phyloP scores from a whole-genome alignment of 2,888 invertebrate genomes.

The Plutella xylostella region DNA sequence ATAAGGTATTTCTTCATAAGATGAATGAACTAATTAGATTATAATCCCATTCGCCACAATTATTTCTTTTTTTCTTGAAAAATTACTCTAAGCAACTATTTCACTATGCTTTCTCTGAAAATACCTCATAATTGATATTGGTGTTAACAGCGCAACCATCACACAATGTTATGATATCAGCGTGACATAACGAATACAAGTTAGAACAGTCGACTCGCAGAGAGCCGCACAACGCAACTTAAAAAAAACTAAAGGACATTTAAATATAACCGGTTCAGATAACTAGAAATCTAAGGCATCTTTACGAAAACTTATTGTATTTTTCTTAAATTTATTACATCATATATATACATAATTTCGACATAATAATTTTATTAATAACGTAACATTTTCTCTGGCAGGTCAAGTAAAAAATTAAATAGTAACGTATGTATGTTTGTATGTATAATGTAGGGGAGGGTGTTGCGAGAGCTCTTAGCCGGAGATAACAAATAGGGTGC shows the following conservation, averaged over 20 bases:
- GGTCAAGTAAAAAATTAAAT: slow-evolving; percentile 40
- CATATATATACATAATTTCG: slow-evolving; percentile 68
- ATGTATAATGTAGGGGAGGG: slow-evolving; percentile 25
- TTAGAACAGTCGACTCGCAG: slow-evolving; percentile 9
- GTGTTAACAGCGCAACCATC: slow-evolving; percentile 51
- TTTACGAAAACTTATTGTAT: slow-evolving; percentile 63
- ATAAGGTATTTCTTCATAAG: slow-evolving; percentile 26
- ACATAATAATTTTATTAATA: slow-evolving; percentile 56
- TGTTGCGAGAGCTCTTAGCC: slow-evolving; percentile 33
- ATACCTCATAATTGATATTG: slow-evolving; percentile 60
- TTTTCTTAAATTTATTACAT: slow-evolving; percentile 64
- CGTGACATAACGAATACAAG: background rate
- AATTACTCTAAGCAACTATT: slow-evolving; percentile 47
- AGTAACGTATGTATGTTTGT: slow-evolving; percentile 28
- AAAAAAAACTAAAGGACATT: background rate
- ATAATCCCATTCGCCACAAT: slow-evolving; percentile 59
- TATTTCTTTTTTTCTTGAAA: slow-evolving; percentile 33
- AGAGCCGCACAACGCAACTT: slow-evolving; percentile 1
- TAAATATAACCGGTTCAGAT: slow-evolving; percentile 21
- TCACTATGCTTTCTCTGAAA: slow-evolving; percentile 27
- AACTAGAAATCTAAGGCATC: slow-evolving; percentile 54
- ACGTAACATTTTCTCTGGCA: slow-evolving; percentile 56
- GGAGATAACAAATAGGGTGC: slow-evolving; percentile 37
- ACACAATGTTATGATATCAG: slow-evolving; percentile 44
- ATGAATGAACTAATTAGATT: slow-evolving; percentile 36